phyloP scores from a whole-genome alignment of 2,888 invertebrate genomes.

The Catonia carolina region DNA sequence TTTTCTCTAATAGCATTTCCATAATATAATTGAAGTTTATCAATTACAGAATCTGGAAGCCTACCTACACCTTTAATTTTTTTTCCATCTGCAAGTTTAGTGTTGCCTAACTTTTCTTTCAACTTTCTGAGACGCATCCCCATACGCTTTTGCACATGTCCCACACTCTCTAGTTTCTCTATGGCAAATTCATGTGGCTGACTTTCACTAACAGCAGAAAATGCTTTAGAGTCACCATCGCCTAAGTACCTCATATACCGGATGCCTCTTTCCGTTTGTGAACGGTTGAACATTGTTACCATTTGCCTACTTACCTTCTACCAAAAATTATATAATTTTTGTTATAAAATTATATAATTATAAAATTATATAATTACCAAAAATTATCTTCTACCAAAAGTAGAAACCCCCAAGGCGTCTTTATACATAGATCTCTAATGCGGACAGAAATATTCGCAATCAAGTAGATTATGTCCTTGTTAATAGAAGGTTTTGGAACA shows the following conservation, averaged over 20 bases:
- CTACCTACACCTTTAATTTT: constrained; percentile 29
- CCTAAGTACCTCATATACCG: not conserved
- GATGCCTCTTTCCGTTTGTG: not conserved
- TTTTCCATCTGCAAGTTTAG: constrained; percentile 16
- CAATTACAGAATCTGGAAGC: constrained; percentile 32
- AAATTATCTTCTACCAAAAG: no score
- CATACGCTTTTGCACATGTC: constrained; percentile 20
- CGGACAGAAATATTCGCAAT: no score
- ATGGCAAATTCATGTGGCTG: not conserved
- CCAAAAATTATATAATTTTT: no score
- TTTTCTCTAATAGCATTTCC: constrained; percentile 33
- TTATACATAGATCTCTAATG: no score
- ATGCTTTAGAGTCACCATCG: constrained; percentile 13
- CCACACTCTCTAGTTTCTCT: constrained; percentile 15
- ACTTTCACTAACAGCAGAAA: not conserved
- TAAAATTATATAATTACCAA: no score
- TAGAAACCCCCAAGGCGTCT: no score
- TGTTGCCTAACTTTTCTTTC: constrained; percentile 1
- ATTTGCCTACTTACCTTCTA: no score
- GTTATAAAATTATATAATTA: no score
- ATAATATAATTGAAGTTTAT: constrained; percentile 34
- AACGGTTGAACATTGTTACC: constrained; percentile 8
- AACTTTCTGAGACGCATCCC: constrained; percentile 21
- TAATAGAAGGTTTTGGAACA: no score
- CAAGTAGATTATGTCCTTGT: no score